phyloP scores from a whole-genome alignment of 2,797 vertebrate species.

The Darevskia mixta region DNA sequence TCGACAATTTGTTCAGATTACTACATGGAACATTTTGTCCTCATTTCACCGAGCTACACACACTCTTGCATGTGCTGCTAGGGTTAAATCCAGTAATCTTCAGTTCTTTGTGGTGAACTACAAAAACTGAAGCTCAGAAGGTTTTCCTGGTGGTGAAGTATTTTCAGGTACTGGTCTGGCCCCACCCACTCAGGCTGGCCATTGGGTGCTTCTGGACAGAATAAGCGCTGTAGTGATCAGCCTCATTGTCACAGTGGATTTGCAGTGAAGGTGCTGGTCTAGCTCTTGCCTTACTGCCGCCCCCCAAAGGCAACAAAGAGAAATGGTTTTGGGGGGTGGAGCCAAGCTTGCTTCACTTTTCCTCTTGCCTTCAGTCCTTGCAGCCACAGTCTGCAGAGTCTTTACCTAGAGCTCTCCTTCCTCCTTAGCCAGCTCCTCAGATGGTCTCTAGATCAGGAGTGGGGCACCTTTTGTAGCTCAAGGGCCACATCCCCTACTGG shows the following conservation, averaged over 20 bases:
- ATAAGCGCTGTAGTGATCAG: rapidly evolving
- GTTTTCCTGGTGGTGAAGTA: neutral
- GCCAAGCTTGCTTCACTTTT: neutral
- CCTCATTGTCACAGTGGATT: neutral
- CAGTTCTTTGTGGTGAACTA: neutral
- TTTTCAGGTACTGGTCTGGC: neutral
- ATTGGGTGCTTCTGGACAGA: neutral
- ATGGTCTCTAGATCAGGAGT: neutral
- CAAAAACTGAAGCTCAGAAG: neutral
- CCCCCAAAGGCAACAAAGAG: neutral
- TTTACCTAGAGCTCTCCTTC: neutral
- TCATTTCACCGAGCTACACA: neutral
- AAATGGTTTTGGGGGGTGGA: neutral
- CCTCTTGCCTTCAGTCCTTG: neutral
- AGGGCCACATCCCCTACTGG: too few relatives aligned
- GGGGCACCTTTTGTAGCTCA: neutral
- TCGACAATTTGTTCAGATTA: neutral
- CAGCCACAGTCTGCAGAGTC: neutral
- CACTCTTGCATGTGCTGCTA: neutral
- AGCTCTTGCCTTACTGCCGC: neutral
- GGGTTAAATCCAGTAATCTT: neutral
- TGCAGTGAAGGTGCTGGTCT: neutral
- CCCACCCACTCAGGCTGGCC: neutral
- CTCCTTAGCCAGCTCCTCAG: too few relatives aligned
- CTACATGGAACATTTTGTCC: neutral